phyloP scores from a whole-genome alignment of 2,888 invertebrate species.

The Dicyrtoma fusca region DNA sequence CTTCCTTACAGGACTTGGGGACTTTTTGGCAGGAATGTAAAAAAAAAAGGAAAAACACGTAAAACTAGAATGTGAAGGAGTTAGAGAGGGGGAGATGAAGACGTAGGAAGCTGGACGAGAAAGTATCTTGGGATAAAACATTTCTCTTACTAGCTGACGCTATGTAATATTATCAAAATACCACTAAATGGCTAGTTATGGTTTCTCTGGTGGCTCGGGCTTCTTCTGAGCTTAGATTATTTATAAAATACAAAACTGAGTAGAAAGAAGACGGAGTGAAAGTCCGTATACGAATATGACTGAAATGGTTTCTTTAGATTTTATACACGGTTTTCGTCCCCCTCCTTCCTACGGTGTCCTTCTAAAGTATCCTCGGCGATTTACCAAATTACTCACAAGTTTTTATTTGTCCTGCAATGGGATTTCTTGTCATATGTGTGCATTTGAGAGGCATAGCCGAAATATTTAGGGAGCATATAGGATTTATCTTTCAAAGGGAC shows the following conservation, averaged over 20 bases:
- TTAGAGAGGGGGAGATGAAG: not conserved
- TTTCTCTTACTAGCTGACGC: slow-evolving; percentile 10
- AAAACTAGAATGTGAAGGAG: not conserved
- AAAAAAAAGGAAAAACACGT: slow-evolving; percentile 3
- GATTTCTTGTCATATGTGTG: no score
- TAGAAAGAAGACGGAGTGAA: not conserved
- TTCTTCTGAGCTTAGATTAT: slow-evolving; percentile 14
- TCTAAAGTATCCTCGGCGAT: no score
- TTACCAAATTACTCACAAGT: no score
- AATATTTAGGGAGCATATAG: no score
- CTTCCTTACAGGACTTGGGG: not conserved
- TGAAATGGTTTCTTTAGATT: no score
- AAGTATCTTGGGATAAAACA: slow-evolving; percentile 27
- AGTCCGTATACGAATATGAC: not conserved
- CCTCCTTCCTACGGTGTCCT: no score
- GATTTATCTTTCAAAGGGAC: no score
- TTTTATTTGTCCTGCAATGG: no score
- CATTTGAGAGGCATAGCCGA: no score
- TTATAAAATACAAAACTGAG: slow-evolving; percentile 6
- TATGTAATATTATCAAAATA: slow-evolving; percentile 10
- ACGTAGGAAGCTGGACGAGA: not conserved
- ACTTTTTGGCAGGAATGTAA: not conserved
- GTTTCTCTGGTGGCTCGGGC: not conserved
- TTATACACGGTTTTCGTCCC: no score
- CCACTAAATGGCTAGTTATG: slow-evolving; percentile 9